These are phyloP conservation scores for Pipistrellus pygmaeus DNA, from an alignment of 2,797 vertebrate genomes.

Conservation along the genomic window DNA sequence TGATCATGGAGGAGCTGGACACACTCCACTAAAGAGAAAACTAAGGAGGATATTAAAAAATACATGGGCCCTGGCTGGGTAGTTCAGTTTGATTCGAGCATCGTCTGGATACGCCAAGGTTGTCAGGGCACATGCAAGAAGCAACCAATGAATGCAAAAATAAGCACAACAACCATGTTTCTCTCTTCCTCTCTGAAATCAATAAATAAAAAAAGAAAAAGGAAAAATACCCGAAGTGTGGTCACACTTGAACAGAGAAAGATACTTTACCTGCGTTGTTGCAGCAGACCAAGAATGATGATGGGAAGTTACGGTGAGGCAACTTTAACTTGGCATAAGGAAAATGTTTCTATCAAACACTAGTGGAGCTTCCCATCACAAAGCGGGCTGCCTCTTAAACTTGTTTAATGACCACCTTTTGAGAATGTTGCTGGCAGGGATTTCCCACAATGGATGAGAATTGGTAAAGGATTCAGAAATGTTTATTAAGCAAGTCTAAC, in stretches of 20 bases:
- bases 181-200: not conserved
- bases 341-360: not conserved
- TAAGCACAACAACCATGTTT: not conserved
- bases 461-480: not conserved
- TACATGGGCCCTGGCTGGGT: not conserved
- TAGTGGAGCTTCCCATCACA: not conserved
- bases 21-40: not conserved
- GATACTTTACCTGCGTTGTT: not conserved
- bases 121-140: not conserved
- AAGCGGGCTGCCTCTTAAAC: not conserved
- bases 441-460: not conserved
- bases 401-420: not conserved
- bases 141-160: not conserved
- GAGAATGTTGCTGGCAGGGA: not conserved
- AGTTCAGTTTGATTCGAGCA: not conserved
- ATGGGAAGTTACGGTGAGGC: not conserved
- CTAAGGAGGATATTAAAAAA: not conserved
- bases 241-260: not conserved
- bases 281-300: not conserved
- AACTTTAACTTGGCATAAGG: not conserved
- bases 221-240: not conserved
- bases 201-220: not conserved
- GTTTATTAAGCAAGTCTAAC: constrained; percentile 86
- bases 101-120: not conserved
- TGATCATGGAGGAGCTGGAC: not conserved